These are phyloP conservation scores for Pedetes capensis DNA, from an alignment of 2,113 vertebrate species.

Conservation along the genomic window DNA sequence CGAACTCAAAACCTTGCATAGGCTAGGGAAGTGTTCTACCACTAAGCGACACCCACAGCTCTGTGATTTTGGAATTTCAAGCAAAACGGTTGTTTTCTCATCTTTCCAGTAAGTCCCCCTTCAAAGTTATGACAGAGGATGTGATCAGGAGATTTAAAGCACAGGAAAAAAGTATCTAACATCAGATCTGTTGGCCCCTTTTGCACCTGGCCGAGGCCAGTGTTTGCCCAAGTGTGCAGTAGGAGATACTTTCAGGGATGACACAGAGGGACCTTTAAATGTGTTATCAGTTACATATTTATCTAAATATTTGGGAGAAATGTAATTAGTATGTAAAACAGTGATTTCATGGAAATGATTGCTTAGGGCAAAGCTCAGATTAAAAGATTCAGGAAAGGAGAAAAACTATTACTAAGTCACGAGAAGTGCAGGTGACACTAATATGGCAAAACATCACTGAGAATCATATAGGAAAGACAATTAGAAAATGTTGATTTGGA, in stretches of 20 bases:
- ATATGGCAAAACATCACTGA: neutral
- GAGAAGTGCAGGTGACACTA: neutral
- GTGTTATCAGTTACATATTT: neutral
- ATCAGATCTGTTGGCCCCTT: neutral
- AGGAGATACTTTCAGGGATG: neutral
- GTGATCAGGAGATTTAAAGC: neutral
- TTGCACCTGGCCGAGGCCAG: neutral
- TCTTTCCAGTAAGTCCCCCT: neutral
- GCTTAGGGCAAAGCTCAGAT: constrained; percentile 43
- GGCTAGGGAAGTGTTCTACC: neutral
- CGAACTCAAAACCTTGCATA: neutral
- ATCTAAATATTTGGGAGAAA: neutral
- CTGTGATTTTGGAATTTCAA: neutral
- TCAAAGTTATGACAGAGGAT: neutral
- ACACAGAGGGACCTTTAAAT: neutral
- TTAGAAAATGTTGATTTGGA: neutral
- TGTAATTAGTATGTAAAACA: constrained; percentile 50
- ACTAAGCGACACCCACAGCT: too few relatives aligned
- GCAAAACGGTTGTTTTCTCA: neutral
- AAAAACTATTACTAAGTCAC: neutral
- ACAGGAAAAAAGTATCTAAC: accelerated
- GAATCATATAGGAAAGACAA: neutral
- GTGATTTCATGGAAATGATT: neutral
- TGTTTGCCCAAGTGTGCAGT: accelerated
- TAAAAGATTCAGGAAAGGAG: neutral